Evolutionary conservation across 2,888 invertebrate species (phyloP).

Genomic region (Operophtera brumata): DNA sequence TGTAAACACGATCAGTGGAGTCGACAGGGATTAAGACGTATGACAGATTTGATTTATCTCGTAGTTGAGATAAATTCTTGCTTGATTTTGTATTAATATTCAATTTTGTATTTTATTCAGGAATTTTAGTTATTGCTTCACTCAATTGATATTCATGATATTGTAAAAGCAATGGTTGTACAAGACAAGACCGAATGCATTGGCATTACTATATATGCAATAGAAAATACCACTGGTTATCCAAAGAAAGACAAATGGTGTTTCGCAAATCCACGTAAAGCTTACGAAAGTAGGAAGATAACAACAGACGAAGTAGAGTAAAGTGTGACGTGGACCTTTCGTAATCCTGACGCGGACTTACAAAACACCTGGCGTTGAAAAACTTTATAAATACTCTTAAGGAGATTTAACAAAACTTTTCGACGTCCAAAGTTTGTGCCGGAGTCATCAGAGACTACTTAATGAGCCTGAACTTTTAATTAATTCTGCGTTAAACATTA

Average conservation of each 20-base stretch:
- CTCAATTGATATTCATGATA: background rate
- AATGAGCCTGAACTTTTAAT: slow-evolving; percentile 69
- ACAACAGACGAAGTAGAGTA: background rate
- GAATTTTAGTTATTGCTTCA: slow-evolving; percentile 1
- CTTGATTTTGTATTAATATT: slow-evolving; percentile 7
- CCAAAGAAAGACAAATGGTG: too few relatives aligned
- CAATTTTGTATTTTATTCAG: slow-evolving; percentile 1
- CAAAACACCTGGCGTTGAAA: slow-evolving; percentile 14
- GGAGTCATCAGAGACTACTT: slow-evolving; percentile 46
- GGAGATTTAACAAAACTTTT: slow-evolving; percentile 14
- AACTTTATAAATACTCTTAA: slow-evolving; percentile 10
- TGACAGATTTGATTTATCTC: slow-evolving; percentile 12
- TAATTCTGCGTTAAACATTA: slow-evolving; percentile 61
- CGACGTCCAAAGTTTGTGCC: slow-evolving; percentile 1
- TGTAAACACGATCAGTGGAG: slow-evolving; percentile 7
- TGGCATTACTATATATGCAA: too few relatives aligned
- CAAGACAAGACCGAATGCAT: too few relatives aligned
- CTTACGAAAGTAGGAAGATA: background rate
- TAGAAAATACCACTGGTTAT: too few relatives aligned
- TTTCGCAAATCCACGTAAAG: background rate
- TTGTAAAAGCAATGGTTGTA: too few relatives aligned
- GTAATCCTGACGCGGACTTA: background rate
- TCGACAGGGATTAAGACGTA: slow-evolving; percentile 13
- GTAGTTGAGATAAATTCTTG: slow-evolving; percentile 1
- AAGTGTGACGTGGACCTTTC: background rate